phyloP scores from a whole-genome alignment of 35 echinoderm and acorn worm genomes.

The Nesometra sesokonis region DNA sequence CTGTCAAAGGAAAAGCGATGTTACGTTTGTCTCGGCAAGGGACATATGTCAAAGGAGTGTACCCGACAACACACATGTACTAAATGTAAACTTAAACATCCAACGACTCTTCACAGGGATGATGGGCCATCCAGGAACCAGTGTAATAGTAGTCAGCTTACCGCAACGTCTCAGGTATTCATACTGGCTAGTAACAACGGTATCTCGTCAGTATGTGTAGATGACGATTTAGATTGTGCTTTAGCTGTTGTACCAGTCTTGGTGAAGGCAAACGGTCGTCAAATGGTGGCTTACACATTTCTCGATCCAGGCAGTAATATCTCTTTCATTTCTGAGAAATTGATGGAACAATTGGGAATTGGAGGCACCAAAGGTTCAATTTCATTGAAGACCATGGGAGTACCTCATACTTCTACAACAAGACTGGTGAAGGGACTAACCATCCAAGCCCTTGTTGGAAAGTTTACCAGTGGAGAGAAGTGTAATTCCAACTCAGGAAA shows the following conservation, averaged over 20 bases:
- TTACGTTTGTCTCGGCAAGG: too few relatives aligned
- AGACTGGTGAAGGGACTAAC: neutral
- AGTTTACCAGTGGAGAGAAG: neutral
- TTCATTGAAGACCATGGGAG: neutral
- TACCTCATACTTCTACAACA: neutral
- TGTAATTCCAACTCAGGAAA: neutral
- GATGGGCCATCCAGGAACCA: neutral
- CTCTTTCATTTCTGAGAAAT: neutral
- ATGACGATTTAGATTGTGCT: neutral
- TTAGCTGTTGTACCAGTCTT: neutral
- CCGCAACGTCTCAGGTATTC: too few relatives aligned
- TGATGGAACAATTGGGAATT: neutral
- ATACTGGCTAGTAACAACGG: too few relatives aligned
- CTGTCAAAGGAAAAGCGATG: too few relatives aligned
- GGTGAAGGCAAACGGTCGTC: neutral
- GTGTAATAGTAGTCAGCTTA: too few relatives aligned
- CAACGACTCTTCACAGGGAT: neutral
- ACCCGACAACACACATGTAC: too few relatives aligned
- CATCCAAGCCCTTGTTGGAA: neutral
- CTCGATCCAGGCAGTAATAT: neutral
- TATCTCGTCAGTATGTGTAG: neutral
- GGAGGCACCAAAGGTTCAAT: neutral
- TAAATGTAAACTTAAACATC: too few relatives aligned
- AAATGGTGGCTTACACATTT: neutral
- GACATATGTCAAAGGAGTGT: too few relatives aligned